Percentiles rank a stretch among this genome's conserved stretches.
Conservation (phyloP, 2,888 invertebrate species). For the Caenorhabditis zanzibari region DNA sequence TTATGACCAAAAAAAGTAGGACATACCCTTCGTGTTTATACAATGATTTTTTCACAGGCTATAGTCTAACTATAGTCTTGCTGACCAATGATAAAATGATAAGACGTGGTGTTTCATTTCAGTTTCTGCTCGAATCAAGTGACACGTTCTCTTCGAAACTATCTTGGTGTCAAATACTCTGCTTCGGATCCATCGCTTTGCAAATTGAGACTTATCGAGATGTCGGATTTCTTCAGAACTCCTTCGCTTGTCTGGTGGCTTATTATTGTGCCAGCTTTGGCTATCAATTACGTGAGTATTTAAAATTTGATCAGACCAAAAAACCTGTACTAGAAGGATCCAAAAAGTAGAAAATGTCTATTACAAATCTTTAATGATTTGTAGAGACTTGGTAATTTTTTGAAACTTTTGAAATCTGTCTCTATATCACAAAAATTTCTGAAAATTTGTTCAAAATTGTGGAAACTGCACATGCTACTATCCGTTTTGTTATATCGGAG, state of each 20-base stretch:
- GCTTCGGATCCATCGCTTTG: slow-evolving; percentile 61
- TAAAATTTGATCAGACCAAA: background rate
- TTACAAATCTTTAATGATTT: too few species aligned
- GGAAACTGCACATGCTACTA: too few species aligned
- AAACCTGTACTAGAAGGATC: too few species aligned
- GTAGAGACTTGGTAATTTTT: too few species aligned
- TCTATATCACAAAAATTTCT: too few species aligned
- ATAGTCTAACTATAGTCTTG: slow-evolving; percentile 35
- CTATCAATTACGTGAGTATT: slow-evolving; percentile 77
- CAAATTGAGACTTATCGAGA: slow-evolving; percentile 59
- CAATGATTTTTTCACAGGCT: slow-evolving; percentile 7
- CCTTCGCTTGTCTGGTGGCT: slow-evolving; percentile 75
- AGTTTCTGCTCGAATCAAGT: slow-evolving; percentile 71
- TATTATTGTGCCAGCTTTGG: slow-evolving; percentile 76
- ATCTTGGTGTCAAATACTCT: slow-evolving; percentile 73
- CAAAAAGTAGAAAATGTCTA: too few species aligned
- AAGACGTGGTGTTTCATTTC: slow-evolving; percentile 38
- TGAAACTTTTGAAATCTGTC: too few species aligned
- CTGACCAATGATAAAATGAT: slow-evolving; percentile 15
- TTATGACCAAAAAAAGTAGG: slow-evolving; percentile 6
- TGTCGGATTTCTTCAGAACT: slow-evolving; percentile 71
- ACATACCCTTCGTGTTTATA: slow-evolving; percentile 1
- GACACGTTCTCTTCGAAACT: slow-evolving; percentile 76
- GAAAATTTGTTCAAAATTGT: too few species aligned
- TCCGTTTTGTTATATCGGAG: too few species aligned